Evolutionary conservation across 2,888 invertebrate species (phyloP), one percentile per base, ranked within the genome.

Genomic region (Lacanobia wlatinum): DNA sequence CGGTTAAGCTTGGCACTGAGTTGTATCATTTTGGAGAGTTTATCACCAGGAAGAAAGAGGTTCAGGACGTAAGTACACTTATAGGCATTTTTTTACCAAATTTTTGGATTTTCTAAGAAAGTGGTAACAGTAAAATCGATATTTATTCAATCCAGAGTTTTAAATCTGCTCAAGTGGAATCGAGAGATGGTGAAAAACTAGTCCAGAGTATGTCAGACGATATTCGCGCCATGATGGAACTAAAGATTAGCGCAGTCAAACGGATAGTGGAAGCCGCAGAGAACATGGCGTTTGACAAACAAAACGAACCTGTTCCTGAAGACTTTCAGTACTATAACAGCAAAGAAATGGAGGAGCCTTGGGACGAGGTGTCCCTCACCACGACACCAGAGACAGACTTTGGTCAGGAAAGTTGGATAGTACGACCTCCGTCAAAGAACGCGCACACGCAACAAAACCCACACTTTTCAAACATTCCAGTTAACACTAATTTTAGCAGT

Each of bases 221-320:
- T 87, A 98, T 99, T 74, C 97, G 98, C 88, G 97, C 97, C 68
- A 98, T 99, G 98, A 98, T 98, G 97, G 98, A 98, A 82, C 97
- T 98, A 56, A 98, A 98, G 96, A 98, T 98, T 78, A 98, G 98
- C 84, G 98, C 99, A 14, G 98, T 99, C 46, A 97, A 97, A 96
- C 97, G 98, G 87, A 98, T 99, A 87, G 98, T 98, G 95, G 98
- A 98, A 91, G 97, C 98, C 10, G 98, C 98, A 0, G 98, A 99
- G 91, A 97, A 98, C 83, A 97, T 98, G 90, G 98, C 98, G 1
- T 96, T 97, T 80, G 96, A 96, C 79, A 96, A 96, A 89, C 96
- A 96, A 89, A 95, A 91, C 73, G 96, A 96, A 81, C 92, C 94
- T 0, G 96, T 97, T 7, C 96, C 96, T 23, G 97, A 97, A 86